Evolutionary conservation across 2,888 invertebrate genomes (phyloP).

Genomic region (Caenorhabditis imperialis): DNA sequence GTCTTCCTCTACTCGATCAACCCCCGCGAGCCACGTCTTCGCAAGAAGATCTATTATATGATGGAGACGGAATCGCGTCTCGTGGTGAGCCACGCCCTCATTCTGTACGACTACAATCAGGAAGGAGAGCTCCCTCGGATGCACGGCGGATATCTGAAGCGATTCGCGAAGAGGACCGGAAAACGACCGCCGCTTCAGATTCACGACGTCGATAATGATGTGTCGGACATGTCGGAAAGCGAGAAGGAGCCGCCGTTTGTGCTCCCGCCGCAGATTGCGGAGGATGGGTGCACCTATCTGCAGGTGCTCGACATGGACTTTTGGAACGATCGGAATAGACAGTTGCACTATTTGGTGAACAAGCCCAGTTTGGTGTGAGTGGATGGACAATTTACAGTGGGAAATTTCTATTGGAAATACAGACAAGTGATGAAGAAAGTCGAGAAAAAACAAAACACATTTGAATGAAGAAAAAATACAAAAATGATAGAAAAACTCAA

Average conservation of each 20-base stretch:
- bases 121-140: slow-evolving; percentile 64
- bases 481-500: no score
- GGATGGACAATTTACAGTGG: no score
- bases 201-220: slow-evolving; percentile 61
- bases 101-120: slow-evolving; percentile 65
- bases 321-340: slow-evolving; percentile 62
- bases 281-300: slow-evolving; percentile 54
- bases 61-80: slow-evolving; percentile 63
- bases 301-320: slow-evolving; percentile 60
- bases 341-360: slow-evolving; percentile 63
- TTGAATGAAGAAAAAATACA: no score
- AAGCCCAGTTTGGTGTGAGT: slow-evolving; percentile 58
- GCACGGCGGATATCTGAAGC: slow-evolving; percentile 58
- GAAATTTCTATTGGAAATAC: no score
- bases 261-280: slow-evolving; percentile 29
- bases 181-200: slow-evolving; percentile 36
- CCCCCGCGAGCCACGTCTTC: slow-evolving; percentile 59
- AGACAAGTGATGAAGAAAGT: no score
- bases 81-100: slow-evolving; percentile 64
- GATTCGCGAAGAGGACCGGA: slow-evolving; percentile 36
- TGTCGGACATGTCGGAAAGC: slow-evolving; percentile 59
- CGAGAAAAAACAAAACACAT: no score
- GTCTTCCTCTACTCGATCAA: slow-evolving; percentile 62
- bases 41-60: slow-evolving; percentile 67
- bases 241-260: slow-evolving; percentile 64